Percentiles rank a stretch among this genome's conserved stretches.
Conservation (phyloP, 2,113 vertebrate species). For the Athene cunicularia region DNA sequence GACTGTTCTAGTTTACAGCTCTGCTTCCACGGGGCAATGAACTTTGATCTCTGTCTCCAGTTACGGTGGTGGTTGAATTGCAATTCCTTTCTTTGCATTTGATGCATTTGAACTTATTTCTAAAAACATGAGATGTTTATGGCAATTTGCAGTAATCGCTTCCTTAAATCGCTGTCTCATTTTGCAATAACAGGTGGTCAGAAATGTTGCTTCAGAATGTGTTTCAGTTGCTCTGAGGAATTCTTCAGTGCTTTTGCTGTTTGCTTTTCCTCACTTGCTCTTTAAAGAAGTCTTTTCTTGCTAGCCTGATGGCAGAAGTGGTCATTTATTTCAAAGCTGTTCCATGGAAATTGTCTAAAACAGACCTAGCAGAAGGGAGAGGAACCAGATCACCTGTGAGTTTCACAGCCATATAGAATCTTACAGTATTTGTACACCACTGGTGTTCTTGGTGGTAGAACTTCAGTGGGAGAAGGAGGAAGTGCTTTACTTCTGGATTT, state of each 20-base stretch:
- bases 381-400: neutral
- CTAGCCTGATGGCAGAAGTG: neutral
- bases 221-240: neutral
- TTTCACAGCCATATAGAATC: fast-evolving
- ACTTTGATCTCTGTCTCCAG: neutral
- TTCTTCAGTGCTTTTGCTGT: neutral
- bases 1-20: neutral
- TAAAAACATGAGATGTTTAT: fast-evolving
- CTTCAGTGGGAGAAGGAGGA: neutral
- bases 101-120: neutral
- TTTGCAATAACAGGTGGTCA: neutral
- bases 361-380: neutral
- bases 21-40: neutral
- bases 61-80: neutral
- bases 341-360: neutral
- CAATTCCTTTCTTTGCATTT: neutral
- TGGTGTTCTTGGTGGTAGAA: neutral
- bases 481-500: neutral
- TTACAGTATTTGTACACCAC: neutral
- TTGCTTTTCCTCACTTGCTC: neutral
- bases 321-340: neutral
- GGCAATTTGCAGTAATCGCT: neutral
- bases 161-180: fast-evolving
- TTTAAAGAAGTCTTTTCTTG: neutral
- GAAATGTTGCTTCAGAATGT: neutral